Evolutionary conservation across 2,797 vertebrate genomes (phyloP).

Genomic region (Syngnathus acus): DNA sequence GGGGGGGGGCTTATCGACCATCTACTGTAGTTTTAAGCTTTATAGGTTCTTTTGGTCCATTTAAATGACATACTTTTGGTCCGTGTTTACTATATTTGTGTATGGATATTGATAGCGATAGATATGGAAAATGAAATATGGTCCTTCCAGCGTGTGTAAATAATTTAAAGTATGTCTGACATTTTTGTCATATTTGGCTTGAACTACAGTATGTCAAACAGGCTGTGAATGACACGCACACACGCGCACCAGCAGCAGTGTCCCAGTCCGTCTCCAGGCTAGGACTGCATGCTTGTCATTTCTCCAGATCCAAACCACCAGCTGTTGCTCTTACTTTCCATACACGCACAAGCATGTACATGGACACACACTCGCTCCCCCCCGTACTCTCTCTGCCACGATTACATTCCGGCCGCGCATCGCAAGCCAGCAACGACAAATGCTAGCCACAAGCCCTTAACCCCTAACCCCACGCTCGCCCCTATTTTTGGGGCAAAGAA

Average conservation of each 20-base stretch:
- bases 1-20: no score
- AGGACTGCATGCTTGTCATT: constrained; percentile 79
- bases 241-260: constrained; percentile 28
- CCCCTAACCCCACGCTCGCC: constrained; percentile 60
- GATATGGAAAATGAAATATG: neutral
- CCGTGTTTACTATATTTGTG: neutral
- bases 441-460: constrained; percentile 70
- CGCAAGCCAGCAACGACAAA: constrained; percentile 85
- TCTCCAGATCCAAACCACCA: constrained; percentile 80
- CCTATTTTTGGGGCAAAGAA: constrained; percentile 67
- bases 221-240: constrained; percentile 2
- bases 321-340: constrained; percentile 83
- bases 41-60: no score
- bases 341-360: constrained; percentile 45
- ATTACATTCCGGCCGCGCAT: constrained; percentile 78
- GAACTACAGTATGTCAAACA: neutral
- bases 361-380: constrained; percentile 12
- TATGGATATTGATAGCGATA: no score
- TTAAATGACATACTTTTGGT: neutral
- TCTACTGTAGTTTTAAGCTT: no score
- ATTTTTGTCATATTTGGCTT: neutral
- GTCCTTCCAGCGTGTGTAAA: neutral
- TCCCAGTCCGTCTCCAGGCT: constrained; percentile 40
- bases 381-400: constrained; percentile 42
- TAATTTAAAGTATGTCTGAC: neutral